A percentile compares a stretch with the other conserved stretches of the same genome.
phyloP scores from a whole-genome alignment of 2,888 invertebrate species.

The Bimastos eiseni region DNA sequence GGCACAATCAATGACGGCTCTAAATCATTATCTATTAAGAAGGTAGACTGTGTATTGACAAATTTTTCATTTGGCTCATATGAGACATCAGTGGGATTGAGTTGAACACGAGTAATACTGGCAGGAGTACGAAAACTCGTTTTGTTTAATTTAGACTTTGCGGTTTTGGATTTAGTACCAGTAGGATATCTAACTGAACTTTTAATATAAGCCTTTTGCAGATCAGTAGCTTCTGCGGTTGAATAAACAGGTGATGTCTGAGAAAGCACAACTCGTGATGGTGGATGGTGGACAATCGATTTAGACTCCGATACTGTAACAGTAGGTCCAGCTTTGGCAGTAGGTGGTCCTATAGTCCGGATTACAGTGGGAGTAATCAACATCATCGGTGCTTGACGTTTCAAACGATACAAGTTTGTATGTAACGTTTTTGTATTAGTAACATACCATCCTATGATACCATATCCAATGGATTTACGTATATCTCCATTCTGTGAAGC shows the following conservation, averaged over 20 bases:
- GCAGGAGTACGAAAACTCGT: neutral
- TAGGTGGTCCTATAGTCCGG: slow-evolving; percentile 49
- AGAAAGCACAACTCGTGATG: slow-evolving; percentile 50
- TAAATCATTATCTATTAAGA: neutral
- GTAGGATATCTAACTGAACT: neutral
- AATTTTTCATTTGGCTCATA: neutral
- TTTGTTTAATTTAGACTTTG: neutral
- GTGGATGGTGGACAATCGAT: slow-evolving; percentile 47
- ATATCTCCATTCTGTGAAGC: slow-evolving; percentile 76
- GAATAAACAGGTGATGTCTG: slow-evolving; percentile 60
- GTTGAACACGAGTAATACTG: neutral
- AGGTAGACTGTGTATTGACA: neutral
- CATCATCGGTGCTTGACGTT: slow-evolving; percentile 52
- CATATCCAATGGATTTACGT: slow-evolving; percentile 71
- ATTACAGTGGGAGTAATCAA: slow-evolving; percentile 47
- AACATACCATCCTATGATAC: slow-evolving; percentile 76
- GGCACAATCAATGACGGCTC: slow-evolving; percentile 3
- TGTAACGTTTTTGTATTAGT: slow-evolving; percentile 63
- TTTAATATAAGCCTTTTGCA: slow-evolving; percentile 26
- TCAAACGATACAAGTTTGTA: slow-evolving; percentile 55
- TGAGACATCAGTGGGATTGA: neutral
- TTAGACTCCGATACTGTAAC: slow-evolving; percentile 42
- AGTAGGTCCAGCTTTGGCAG: slow-evolving; percentile 54
- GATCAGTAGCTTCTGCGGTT: slow-evolving; percentile 54
- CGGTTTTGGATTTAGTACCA: neutral